Evolutionary conservation across 2,113 vertebrate species (phyloP).

Genomic region (Arizona elegans): DNA sequence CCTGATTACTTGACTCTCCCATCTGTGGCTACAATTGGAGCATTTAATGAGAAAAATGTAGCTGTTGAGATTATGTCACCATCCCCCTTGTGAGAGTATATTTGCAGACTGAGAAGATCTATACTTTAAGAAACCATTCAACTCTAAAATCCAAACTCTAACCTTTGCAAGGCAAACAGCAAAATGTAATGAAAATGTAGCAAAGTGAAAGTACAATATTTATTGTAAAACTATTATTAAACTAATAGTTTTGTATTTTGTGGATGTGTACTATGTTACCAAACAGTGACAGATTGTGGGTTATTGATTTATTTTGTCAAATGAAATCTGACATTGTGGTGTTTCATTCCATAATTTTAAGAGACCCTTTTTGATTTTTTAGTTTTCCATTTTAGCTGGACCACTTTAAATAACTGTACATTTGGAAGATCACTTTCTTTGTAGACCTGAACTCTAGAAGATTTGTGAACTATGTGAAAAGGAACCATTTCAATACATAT

Average conservation of each 20-base stretch:
- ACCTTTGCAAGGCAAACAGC: conserved; percentile 4
- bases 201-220: conserved; percentile 1
- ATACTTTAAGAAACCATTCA: background rate
- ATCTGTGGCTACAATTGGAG: background rate
- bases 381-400: background rate
- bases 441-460: background rate
- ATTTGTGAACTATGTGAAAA: background rate
- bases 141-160: conserved; percentile 24
- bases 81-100: background rate
- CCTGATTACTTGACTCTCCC: background rate
- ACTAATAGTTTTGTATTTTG: background rate
- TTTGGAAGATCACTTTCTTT: background rate
- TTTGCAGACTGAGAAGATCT: background rate
- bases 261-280: background rate
- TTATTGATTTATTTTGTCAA: background rate
- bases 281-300: background rate
- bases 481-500: background rate
- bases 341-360: background rate
- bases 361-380: background rate
- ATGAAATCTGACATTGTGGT: background rate
- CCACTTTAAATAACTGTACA: background rate
- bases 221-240: background rate
- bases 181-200: background rate
- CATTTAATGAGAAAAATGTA: background rate
- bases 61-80: background rate